Percentiles rank a stretch among this genome's conserved stretches.
Evolutionary conservation across 2,113 vertebrate genomes (phyloP).

Genomic region (Forbesichthys agassizii): DNA sequence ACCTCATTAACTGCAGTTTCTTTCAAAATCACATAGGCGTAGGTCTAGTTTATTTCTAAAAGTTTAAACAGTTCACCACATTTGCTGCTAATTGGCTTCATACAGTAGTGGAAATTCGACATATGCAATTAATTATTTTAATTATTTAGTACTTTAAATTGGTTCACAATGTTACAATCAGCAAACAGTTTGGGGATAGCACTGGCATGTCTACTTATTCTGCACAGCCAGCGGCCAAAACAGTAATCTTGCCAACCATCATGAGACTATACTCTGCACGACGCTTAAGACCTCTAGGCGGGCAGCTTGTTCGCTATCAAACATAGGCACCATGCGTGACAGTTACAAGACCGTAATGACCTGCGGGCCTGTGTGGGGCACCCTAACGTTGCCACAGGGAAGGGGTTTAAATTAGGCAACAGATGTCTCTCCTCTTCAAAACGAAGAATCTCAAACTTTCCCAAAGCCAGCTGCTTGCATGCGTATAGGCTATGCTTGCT

Average conservation of each 20-base stretch:
- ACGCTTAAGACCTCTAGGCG: neutral
- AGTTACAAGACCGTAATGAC: neutral
- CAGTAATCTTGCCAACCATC: neutral
- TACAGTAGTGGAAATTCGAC: neutral
- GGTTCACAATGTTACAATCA: neutral
- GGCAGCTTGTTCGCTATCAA: conserved; percentile 8
- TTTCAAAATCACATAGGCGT: no score
- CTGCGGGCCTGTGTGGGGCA: neutral
- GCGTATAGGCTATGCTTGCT: no score
- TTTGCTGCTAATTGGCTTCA: neutral
- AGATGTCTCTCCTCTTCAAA: neutral
- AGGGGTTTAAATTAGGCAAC: neutral
- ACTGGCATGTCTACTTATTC: neutral
- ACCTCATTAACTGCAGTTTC: no score
- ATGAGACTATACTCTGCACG: neutral
- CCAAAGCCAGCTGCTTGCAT: no score
- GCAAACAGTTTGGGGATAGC: neutral
- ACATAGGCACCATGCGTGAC: conserved; percentile 2
- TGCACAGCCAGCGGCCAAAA: conserved; percentile 24
- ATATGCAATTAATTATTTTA: no score
- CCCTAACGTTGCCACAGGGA: neutral
- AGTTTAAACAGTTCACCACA: no score
- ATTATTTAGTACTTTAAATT: neutral
- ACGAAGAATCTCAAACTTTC: neutral
- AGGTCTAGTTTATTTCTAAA: no score